Percentiles rank a stretch among this genome's conserved stretches.
These are phyloP conservation scores for Elaeidobius kamerunicus DNA, from an alignment of 2,888 invertebrate species.

Conservation along the genomic window DNA sequence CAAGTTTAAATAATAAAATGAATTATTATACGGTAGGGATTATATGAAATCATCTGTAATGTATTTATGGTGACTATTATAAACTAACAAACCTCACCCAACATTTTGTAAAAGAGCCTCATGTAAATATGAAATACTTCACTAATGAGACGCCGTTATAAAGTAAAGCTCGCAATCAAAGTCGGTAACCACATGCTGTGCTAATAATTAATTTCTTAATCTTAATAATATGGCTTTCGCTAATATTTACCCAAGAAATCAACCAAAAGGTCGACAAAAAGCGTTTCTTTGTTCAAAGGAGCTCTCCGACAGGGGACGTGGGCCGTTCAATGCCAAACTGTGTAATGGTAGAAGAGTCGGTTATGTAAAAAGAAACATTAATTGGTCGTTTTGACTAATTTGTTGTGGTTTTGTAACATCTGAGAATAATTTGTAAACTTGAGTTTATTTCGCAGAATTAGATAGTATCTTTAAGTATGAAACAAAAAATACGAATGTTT, in stretches of 20 bases:
- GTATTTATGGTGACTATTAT: no score
- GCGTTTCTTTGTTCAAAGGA: constrained; percentile 15
- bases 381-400: constrained; percentile 16
- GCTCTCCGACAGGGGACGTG: constrained; percentile 10
- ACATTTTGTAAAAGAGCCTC: no score
- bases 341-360: constrained; percentile 8
- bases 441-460: background rate
- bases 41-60: no score
- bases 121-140: no score
- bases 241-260: constrained; percentile 18
- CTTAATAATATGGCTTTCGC: constrained; percentile 11
- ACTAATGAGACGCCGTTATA: background rate
- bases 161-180: constrained; percentile 8
- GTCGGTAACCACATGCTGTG: constrained; percentile 14
- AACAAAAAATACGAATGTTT: no score
- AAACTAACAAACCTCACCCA: no score
- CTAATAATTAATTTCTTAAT: constrained; percentile 16
- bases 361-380: constrained; percentile 21
- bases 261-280: constrained; percentile 19
- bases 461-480: background rate
- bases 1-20: no score
- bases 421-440: background rate
- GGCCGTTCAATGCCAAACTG: constrained; percentile 19
- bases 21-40: no score
- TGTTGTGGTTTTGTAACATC: background rate